These are phyloP conservation scores for Tetraneura akinire DNA, from an alignment of 1,140 invertebrate species.

Conservation along the genomic window DNA sequence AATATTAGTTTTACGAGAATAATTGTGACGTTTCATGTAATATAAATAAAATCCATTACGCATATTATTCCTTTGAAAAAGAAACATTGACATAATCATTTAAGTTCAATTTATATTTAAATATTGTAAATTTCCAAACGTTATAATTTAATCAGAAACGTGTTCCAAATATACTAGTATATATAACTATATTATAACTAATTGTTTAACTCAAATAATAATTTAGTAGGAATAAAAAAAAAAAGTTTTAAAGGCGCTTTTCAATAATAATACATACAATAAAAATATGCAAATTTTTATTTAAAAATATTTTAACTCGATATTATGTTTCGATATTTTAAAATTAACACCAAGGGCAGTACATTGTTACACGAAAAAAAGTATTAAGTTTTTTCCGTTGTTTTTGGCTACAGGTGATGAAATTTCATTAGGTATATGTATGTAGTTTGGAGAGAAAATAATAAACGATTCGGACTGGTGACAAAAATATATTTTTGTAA, in stretches of 20 bases:
- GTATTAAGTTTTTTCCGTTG: not conserved
- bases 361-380: not conserved
- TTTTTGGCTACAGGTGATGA: constrained; percentile 10
- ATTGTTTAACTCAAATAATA: too few species aligned
- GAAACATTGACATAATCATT: not conserved
- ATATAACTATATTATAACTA: too few species aligned
- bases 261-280: too few species aligned
- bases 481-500: constrained; percentile 37
- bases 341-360: too few species aligned
- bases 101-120: not conserved
- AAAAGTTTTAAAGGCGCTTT: too few species aligned
- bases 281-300: not conserved
- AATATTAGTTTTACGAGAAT: not conserved
- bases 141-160: not conserved
- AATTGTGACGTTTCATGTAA: not conserved
- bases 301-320: not conserved
- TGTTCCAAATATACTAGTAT: too few species aligned
- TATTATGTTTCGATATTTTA: too few species aligned
- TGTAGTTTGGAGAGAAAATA: not conserved
- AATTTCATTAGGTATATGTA: not conserved
- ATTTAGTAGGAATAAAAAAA: too few species aligned
- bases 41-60: not conserved
- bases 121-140: not conserved
- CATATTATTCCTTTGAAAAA: not conserved
- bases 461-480: not conserved